These are phyloP conservation scores for Aricia agestis DNA, from an alignment of 1,140 invertebrate species.

Conservation along the genomic window DNA sequence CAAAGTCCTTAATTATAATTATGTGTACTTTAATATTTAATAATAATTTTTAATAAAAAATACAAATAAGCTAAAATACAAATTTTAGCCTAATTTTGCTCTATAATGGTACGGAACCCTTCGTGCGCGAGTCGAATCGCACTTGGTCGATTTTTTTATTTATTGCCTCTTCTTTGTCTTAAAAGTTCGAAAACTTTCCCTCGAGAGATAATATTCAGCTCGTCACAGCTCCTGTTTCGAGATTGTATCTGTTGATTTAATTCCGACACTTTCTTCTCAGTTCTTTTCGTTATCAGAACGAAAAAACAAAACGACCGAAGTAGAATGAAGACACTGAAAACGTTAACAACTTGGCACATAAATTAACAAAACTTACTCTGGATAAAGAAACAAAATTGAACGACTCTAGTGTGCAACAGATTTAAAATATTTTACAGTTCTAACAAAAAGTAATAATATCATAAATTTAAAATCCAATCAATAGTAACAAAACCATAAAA, in stretches of 20 bases:
- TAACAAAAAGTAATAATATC: not conserved
- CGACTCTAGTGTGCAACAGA: not conserved
- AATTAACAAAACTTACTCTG: conserved; percentile 26
- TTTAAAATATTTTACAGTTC: conserved; percentile 2
- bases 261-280: conserved; percentile 51
- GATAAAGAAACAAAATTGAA: conserved; percentile 16
- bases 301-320: conserved; percentile 42
- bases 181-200: conserved; percentile 38
- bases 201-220: conserved; percentile 49
- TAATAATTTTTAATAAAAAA: too few species aligned
- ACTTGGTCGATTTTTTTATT: too few species aligned
- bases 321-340: conserved; percentile 24
- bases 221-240: conserved; percentile 48
- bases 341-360: conserved; percentile 32
- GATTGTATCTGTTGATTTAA: conserved; percentile 64
- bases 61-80: too few species aligned
- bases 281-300: conserved; percentile 46
- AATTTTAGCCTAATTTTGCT: too few species aligned
- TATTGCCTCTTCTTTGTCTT: conserved; percentile 51
- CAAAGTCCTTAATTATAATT: too few species aligned
- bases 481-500: too few species aligned
- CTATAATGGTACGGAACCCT: too few species aligned
- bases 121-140: too few species aligned
- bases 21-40: too few species aligned
- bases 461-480: too few species aligned